Conservation (phyloP, 2,797 vertebrate species). For the Leptatherina wallacei region DNA sequence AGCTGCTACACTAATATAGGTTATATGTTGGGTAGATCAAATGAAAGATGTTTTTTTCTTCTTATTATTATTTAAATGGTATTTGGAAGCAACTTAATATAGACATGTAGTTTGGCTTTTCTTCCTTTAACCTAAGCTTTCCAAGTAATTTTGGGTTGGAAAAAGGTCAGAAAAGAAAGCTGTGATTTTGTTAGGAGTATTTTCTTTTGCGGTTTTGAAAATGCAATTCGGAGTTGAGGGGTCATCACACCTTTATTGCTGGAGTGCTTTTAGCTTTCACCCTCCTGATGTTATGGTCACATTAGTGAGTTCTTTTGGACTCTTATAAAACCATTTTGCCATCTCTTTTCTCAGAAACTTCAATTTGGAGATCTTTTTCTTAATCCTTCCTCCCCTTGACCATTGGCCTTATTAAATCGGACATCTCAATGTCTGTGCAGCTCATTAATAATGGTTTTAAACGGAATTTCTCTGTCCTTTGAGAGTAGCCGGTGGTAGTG, state of each 20-base stretch:
- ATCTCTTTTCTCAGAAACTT: no score
- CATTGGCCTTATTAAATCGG: not conserved
- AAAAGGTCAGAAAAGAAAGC: not conserved
- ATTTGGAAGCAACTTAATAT: not conserved
- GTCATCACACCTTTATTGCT: not conserved
- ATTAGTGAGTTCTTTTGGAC: not conserved
- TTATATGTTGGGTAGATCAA: not conserved
- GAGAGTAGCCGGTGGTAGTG: no score
- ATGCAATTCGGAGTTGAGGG: not conserved
- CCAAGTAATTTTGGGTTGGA: not conserved
- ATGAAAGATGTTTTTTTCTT: not conserved
- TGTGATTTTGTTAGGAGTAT: not conserved
- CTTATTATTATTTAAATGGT: not conserved
- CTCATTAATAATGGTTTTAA: not conserved
- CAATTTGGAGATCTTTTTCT: no score
- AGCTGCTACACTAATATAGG: conserved; percentile 8
- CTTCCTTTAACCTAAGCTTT: no score
- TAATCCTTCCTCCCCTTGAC: not conserved
- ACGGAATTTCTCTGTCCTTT: not conserved
- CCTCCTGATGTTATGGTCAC: not conserved
- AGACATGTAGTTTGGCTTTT: not conserved
- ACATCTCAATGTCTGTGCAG: not conserved
- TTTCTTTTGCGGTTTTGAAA: not conserved
- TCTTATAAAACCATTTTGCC: no score
- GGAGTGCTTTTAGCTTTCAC: not conserved